Evolutionary conservation across 2,888 invertebrate genomes (phyloP), one percentile per base, ranked within the genome.

Genomic region (Cantharis rufa): DNA sequence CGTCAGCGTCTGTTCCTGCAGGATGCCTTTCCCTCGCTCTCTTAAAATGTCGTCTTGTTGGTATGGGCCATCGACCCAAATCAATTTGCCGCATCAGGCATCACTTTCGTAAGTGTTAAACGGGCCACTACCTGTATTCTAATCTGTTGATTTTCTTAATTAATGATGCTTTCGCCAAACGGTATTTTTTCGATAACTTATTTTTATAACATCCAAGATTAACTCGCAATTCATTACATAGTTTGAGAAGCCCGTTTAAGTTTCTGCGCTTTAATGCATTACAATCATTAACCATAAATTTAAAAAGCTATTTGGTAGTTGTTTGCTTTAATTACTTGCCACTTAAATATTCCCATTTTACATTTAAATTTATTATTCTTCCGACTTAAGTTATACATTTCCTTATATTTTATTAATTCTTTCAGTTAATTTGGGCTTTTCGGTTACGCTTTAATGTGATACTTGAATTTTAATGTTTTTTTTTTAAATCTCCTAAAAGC

Each of bases 41-140:
- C 74, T 62, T 27, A 70, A 69, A 69, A 62, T 70, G 70, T 21
- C 71, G 64, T 74, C 74, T 74, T 70, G 74, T 69, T 69, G 69
- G 70, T 48, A 70, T 71, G 75, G 75, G 75, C 75, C 75, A 71
- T 75, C 75, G 75, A 75, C 75, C 70, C 75, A 75, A 75, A 75
- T 75, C 75, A 75, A 75, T 75, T 48, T 75, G 75, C 75, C 71
- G 71, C 75, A 71, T 75, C 48, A n/a, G 48, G 48, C 48, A 48
- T 48, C 71, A 70, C 75, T 75, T 74, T 71, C 71, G 61, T 71
- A 71, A 71, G 71, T 75, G 71, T 74, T 74, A 74, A 70, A 62
- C 70, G 70, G 70, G 62, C 70, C 71, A 62, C 70, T 75, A 71
- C 75, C 75, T 64, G 71, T 75, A 71, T 63, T 71, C 71, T 71